These are phyloP conservation scores for Eulithis prunata DNA, from an alignment of 2,888 invertebrate species.

Conservation along the genomic window DNA sequence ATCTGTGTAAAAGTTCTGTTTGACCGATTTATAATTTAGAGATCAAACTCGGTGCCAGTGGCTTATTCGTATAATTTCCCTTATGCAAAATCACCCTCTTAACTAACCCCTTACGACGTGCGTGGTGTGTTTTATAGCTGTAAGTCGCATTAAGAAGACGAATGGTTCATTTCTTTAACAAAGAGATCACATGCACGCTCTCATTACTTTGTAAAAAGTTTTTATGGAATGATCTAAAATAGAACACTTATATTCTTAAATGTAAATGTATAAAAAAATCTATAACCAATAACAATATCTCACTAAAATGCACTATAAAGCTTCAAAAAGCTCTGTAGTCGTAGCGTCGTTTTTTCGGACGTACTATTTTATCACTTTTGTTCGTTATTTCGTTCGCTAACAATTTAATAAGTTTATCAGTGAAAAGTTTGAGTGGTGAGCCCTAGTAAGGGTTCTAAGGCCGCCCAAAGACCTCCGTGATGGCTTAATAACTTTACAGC, in stretches of 20 bases:
- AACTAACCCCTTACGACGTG: slow-evolving; percentile 35
- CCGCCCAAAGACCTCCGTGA: not conserved
- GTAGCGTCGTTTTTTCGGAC: too few species aligned
- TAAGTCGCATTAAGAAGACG: slow-evolving; percentile 34
- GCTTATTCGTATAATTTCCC: slow-evolving; percentile 21
- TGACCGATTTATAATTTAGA: slow-evolving; percentile 20
- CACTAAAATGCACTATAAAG: too few species aligned
- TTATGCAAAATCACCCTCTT: slow-evolving; percentile 33
- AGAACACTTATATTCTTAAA: too few species aligned
- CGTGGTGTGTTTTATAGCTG: slow-evolving; percentile 35
- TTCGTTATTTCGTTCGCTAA: too few species aligned
- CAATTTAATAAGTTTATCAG: not conserved
- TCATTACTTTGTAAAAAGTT: not conserved
- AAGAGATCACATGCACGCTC: slow-evolving; percentile 23
- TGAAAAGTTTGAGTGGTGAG: not conserved
- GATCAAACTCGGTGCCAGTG: slow-evolving; percentile 13
- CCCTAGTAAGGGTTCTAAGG: not conserved
- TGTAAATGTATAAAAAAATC: too few species aligned
- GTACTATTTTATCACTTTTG: too few species aligned
- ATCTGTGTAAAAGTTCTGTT: too few species aligned
- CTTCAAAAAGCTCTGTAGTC: too few species aligned
- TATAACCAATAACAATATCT: too few species aligned
- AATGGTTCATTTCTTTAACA: slow-evolving; percentile 27
- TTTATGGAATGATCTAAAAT: too few species aligned
- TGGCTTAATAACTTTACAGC: slow-evolving; percentile 3